Percentiles rank a stretch among this genome's conserved stretches.
Evolutionary conservation across 1,140 invertebrate genomes (phyloP).

Genomic region (Arctopsyche grandis): DNA sequence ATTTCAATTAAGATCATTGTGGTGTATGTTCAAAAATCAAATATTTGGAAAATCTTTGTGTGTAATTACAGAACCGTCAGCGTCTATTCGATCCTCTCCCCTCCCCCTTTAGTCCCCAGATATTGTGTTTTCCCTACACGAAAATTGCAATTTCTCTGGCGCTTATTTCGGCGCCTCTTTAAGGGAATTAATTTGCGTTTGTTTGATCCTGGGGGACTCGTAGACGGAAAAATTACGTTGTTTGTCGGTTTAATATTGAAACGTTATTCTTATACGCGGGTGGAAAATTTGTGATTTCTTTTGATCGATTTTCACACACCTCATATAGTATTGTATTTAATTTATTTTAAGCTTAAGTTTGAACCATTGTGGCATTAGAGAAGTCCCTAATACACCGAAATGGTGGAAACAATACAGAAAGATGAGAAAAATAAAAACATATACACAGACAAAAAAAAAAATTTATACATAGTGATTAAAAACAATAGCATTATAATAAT

Average conservation of each 20-base stretch:
- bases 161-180: conserved; percentile 39
- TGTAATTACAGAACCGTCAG: conserved; percentile 6
- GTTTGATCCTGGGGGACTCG: conserved; percentile 36
- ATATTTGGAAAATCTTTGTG: conserved; percentile 15
- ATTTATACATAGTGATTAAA: no score
- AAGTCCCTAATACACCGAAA: no score
- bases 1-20: no score
- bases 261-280: conserved; percentile 14
- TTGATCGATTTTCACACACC: not conserved
- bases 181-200: conserved; percentile 45
- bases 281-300: not conserved
- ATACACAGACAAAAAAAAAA: no score
- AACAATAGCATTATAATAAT: no score
- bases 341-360: no score
- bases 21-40: no score
- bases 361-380: no score
- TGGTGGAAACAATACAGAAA: no score
- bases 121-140: conserved; percentile 6
- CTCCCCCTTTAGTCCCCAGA: not conserved
- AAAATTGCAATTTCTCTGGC: conserved; percentile 19
- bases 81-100: no score
- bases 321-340: no score
- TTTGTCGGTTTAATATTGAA: conserved; percentile 45
- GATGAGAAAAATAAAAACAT: no score
- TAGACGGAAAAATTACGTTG: conserved; percentile 40